These are phyloP conservation scores for Harlomillsia oculata DNA, from an alignment of 1,140 invertebrate genomes.

Conservation along the genomic window DNA sequence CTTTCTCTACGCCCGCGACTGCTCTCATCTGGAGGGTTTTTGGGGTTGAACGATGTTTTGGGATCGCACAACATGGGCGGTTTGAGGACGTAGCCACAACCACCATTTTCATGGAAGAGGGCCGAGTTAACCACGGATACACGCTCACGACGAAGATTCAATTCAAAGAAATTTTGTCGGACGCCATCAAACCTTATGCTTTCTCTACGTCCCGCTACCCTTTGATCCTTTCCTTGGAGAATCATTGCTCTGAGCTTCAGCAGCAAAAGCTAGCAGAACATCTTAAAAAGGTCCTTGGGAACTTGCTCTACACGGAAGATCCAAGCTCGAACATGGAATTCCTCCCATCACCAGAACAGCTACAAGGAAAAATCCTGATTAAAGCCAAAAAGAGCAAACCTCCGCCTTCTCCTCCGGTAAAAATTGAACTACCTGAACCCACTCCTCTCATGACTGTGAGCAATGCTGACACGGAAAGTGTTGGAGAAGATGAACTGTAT, in stretches of 20 bases:
- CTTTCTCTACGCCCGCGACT: no score
- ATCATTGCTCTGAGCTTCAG: slow-evolving; percentile 48
- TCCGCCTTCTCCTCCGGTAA: slow-evolving; percentile 1
- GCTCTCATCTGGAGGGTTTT: slow-evolving; percentile 9
- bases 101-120: slow-evolving; percentile 53
- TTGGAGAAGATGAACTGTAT: slow-evolving; percentile 1
- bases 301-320: slow-evolving; percentile 39
- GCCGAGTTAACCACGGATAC: slow-evolving; percentile 51
- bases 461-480: slow-evolving; percentile 29
- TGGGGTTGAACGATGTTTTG: slow-evolving; percentile 22
- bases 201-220: slow-evolving; percentile 43
- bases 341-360: slow-evolving; percentile 41
- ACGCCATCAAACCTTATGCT: slow-evolving; percentile 43
- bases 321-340: slow-evolving; percentile 36
- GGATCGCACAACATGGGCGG: slow-evolving; percentile 39
- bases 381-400: slow-evolving; percentile 42
- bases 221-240: slow-evolving; percentile 51
- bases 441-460: no score
- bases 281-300: slow-evolving; percentile 46
- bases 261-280: slow-evolving; percentile 47
- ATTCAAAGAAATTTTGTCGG: slow-evolving; percentile 47
- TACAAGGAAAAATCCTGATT: slow-evolving; percentile 45
- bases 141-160: slow-evolving; percentile 50
- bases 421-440: slow-evolving; percentile 3
- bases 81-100: slow-evolving; percentile 58